Evolutionary conservation across 1,140 invertebrate species (phyloP).

Genomic region (Proctacanthus coquilletti): DNA sequence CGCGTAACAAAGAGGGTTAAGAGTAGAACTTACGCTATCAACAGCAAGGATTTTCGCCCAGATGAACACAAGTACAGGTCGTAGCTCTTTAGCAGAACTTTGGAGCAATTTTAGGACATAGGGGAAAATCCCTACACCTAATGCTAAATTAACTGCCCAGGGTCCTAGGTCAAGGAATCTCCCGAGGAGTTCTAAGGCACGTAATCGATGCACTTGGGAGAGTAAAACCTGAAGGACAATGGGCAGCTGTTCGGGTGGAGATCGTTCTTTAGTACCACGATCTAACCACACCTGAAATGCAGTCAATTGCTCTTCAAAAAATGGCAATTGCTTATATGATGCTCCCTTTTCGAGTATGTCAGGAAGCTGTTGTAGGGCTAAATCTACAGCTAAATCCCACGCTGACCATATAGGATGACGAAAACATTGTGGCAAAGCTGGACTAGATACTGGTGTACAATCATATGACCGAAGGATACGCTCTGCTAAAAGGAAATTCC

Average conservation of each 20-base stretch:
- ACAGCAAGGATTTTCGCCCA: constrained; percentile 99
- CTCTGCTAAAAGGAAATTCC: constrained; percentile 94
- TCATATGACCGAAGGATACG: constrained; percentile 92
- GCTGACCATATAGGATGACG: constrained; percentile 89
- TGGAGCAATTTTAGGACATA: constrained; percentile 94
- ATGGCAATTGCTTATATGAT: constrained; percentile 64
- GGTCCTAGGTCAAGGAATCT: constrained; percentile 90
- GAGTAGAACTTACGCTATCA: constrained; percentile 65
- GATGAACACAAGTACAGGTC: constrained; percentile 89
- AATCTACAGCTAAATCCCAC: constrained; percentile 93
- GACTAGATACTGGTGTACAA: constrained; percentile 85
- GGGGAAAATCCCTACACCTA: constrained; percentile 96
- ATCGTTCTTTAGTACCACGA: constrained; percentile 53
- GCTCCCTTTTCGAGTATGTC: constrained; percentile 48
- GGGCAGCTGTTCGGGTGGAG: constrained; percentile 89
- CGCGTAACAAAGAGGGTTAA: too few species aligned
- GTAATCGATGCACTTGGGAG: constrained; percentile 88
- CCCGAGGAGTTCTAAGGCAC: constrained; percentile 89
- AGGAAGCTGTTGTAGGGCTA: constrained; percentile 80
- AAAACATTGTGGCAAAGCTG: constrained; percentile 76
- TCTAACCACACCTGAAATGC: constrained; percentile 97
- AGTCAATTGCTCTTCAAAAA: constrained; percentile 96
- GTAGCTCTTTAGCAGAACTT: constrained; percentile 79
- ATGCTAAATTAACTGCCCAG: constrained; percentile 91
- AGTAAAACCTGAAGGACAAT: constrained; percentile 96